Base-by-base conservation (phyloP, 1,140 invertebrate genomes). In the Apis dorsata region DNA sequence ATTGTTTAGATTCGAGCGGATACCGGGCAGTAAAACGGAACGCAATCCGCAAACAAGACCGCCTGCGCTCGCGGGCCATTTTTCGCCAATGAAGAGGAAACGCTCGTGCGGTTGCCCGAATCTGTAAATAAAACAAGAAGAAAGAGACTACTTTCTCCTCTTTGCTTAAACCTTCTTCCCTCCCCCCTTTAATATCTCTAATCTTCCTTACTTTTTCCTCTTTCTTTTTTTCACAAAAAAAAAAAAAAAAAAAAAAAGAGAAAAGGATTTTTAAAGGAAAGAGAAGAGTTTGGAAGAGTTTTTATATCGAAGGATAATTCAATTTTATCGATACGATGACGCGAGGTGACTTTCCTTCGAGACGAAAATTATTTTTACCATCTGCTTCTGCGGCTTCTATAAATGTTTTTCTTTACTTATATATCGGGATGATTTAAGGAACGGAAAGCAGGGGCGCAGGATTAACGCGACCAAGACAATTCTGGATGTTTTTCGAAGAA, bases 1-100 rank as follows among this genome's bases (percentile, higher is more conserved):
- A 84, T 84, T 83, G 81, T 83, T 83, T 83, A 60, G 75, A 76
- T 81, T 76, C 73, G 44, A 49, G 15, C 65, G 80, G 80, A 78
- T 83, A 83, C 81, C 68, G 63, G 59, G 81, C 59, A 79, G 74
- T 83, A 83, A 83, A 78, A 83, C 75, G 75, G 21, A 78, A 83
- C 81, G 68, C 34, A 7, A 83, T 69, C 81, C 44, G 81, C 81
- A 83, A 83, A 83, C 81, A 83, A 24, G 81, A 79, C 81, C 53
- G 72, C 44, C 63, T 59, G 79, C 62, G 60, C 24, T 80, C n/a
- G 17, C 51, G n/a, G 15, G 55, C 44, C 57, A 24, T 62, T 66
- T 44, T 49, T 83, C 57, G n/a, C 55, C 65, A 21, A 68, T 11
- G 66, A 83, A 77, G 68, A 65, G 68, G 66, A 70, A 60, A 57